Conservation (phyloP, 2,888 invertebrate genomes). For the Leucoma salicis region DNA sequence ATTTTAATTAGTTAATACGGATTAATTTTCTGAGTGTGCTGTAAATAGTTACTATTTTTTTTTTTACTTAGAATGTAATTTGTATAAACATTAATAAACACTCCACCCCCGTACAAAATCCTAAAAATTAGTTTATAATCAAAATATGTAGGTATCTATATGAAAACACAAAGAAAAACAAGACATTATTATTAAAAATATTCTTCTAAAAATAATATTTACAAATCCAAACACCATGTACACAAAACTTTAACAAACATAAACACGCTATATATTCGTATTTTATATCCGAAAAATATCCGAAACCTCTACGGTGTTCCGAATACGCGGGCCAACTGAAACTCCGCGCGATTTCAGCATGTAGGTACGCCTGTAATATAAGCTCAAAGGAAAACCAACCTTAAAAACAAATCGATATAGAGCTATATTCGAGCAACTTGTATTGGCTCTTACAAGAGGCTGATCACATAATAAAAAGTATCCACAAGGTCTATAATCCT, state of each 20-base stretch:
- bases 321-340: constrained; percentile 31
- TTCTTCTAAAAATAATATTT: neutral
- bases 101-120: too few relatives aligned
- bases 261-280: constrained; percentile 5
- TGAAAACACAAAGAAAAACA: too few relatives aligned
- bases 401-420: neutral
- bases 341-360: constrained; percentile 14
- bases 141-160: too few relatives aligned
- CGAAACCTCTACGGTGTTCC: constrained; percentile 35
- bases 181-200: too few relatives aligned
- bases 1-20: too few relatives aligned
- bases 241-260: neutral
- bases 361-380: constrained; percentile 5
- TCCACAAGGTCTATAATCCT: neutral
- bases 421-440: neutral
- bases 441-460: constrained; percentile 5
- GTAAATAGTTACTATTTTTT: too few relatives aligned
- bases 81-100: too few relatives aligned
- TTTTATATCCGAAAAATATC: constrained; percentile 18
- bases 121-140: too few relatives aligned
- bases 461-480: neutral
- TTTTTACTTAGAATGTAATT: too few relatives aligned
- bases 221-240: neutral
- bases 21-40: too few relatives aligned
- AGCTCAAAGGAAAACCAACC: constrained; percentile 4